Percentiles rank a stretch among this genome's conserved stretches.
These are phyloP conservation scores for Spinibarbus caldwelli DNA, from an alignment of 2,797 vertebrate genomes.

Conservation along the genomic window DNA sequence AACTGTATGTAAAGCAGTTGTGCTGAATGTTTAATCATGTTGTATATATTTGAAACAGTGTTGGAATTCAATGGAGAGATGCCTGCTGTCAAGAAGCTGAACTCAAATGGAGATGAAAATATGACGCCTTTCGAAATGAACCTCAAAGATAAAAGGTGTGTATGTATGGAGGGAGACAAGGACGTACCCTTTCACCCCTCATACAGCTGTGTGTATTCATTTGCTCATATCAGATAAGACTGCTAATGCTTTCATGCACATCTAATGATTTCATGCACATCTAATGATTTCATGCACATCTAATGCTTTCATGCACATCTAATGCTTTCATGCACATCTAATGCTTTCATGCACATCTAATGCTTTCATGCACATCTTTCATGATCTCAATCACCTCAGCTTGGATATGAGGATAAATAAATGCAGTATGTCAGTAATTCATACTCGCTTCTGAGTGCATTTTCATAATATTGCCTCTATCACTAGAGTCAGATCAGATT, in stretches of 20 bases:
- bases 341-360: too few species aligned
- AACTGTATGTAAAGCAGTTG: not conserved
- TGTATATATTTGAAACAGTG: slow-evolving; percentile 68
- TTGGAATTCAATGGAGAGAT: slow-evolving; percentile 72
- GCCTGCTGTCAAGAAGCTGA: slow-evolving; percentile 59
- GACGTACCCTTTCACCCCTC: not conserved
- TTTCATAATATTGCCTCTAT: slow-evolving; percentile 24
- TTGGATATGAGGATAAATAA: slow-evolving; percentile 28
- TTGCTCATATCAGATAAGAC: not conserved
- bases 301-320: too few species aligned
- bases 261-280: too few species aligned
- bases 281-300: too few species aligned
- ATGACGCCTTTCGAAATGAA: slow-evolving; percentile 91
- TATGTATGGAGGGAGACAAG: not conserved
- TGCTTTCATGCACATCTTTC: not conserved
- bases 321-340: too few species aligned
- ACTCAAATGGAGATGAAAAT: slow-evolving; percentile 68
- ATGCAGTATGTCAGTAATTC: slow-evolving; percentile 34
- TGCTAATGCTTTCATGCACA: too few species aligned
- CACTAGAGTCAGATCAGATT: slow-evolving; percentile 37
- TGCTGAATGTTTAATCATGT: slow-evolving; percentile 13
- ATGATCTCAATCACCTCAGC: slow-evolving; percentile 41
- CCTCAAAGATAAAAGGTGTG: slow-evolving; percentile 90
- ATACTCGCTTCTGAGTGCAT: slow-evolving; percentile 2
- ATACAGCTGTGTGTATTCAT: not conserved